Evolutionary conservation across 1,140 invertebrate species (phyloP).

Genomic region (Cheumatopsyche charites): DNA sequence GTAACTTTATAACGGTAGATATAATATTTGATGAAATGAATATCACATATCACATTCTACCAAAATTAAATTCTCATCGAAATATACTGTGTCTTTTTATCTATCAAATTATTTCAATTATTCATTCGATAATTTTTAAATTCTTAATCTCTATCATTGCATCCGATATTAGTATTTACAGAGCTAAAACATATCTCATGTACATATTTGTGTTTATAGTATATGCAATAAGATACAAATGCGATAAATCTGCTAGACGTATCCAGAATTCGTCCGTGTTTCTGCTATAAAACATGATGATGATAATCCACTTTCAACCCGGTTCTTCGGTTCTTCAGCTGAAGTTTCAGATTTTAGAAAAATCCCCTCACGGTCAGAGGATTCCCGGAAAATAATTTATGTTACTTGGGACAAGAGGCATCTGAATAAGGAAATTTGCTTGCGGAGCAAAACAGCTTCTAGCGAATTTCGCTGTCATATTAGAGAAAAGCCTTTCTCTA

Average conservation of each 20-base stretch:
- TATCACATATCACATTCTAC: neutral
- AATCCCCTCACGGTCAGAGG: conserved; percentile 22
- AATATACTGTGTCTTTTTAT: too few species aligned
- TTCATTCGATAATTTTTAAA: too few species aligned
- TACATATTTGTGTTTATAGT: too few species aligned
- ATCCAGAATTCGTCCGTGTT: neutral
- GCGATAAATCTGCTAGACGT: too few species aligned
- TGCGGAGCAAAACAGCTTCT: conserved; percentile 4
- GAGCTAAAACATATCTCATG: too few species aligned
- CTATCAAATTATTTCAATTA: too few species aligned
- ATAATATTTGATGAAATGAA: neutral
- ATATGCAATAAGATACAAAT: too few species aligned
- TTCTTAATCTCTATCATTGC: too few species aligned
- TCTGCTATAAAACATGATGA: conserved; percentile 15
- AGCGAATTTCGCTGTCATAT: conserved; percentile 12
- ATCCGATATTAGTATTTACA: too few species aligned
- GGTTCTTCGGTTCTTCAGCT: neutral
- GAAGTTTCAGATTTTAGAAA: neutral
- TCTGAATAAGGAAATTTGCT: conserved; percentile 16
- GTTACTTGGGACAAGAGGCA: neutral
- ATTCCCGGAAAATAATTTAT: conserved; percentile 35
- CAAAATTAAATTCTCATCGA: neutral
- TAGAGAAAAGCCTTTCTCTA: conserved; percentile 28
- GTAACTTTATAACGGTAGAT: neutral
- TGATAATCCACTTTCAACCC: conserved; percentile 4